A percentile compares a stretch with the other conserved stretches of the same genome.
These are phyloP conservation scores for Frankliniella intonsa DNA, from an alignment of 2,888 invertebrate species.

Conservation along the genomic window DNA sequence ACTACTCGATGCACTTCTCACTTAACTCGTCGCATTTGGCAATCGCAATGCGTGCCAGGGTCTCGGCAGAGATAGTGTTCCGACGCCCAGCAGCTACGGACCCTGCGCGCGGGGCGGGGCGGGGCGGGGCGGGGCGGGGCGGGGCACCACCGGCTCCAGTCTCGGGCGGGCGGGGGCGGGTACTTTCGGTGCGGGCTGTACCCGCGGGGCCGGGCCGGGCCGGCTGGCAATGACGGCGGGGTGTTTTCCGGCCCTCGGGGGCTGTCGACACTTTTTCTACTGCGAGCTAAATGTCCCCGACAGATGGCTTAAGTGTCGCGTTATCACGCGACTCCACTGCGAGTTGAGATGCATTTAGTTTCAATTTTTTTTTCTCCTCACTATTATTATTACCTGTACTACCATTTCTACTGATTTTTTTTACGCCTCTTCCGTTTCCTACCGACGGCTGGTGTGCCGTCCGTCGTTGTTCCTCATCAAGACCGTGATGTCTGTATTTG, in stretches of 20 bases:
- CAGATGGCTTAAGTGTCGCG: conserved; percentile 20
- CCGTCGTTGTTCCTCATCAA: not conserved
- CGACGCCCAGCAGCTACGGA: too few species aligned
- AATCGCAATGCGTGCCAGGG: too few species aligned
- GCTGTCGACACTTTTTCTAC: not conserved
- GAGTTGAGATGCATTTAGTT: not conserved
- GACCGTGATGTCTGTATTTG: not conserved
- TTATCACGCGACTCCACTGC: not conserved
- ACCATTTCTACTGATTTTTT: not conserved
- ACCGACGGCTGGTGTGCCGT: not conserved
- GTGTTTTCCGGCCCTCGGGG: not conserved
- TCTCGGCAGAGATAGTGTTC: too few species aligned
- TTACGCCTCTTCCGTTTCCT: not conserved
- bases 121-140: not conserved
- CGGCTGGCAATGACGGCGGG: not conserved
- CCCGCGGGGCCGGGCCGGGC: not conserved
- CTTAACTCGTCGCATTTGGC: too few species aligned
- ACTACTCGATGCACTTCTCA: too few species aligned
- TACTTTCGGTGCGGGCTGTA: not conserved
- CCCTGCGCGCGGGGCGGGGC: not conserved
- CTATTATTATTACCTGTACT: not conserved
- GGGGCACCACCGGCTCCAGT: too few species aligned
- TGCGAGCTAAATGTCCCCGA: not conserved
- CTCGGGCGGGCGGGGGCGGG: not conserved
- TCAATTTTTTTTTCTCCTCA: not conserved